These are phyloP conservation scores for Callyntrura guangdongensis DNA, from an alignment of 2,888 invertebrate genomes.

Conservation along the genomic window DNA sequence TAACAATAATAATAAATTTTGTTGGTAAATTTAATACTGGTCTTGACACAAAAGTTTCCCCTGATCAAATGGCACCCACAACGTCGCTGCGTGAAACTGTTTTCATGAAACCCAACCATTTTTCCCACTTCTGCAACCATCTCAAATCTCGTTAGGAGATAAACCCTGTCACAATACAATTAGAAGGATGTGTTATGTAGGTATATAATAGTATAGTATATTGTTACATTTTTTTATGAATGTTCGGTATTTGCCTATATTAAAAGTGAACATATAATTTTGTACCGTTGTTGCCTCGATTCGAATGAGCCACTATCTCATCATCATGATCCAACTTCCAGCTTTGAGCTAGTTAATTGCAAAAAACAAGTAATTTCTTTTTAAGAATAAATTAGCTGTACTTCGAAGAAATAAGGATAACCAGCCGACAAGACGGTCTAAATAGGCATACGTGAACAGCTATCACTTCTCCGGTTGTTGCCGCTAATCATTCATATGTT, in stretches of 20 bases:
- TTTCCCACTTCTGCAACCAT: background rate
- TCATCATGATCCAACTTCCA: conserved; percentile 40
- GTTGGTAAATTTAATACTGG: conserved; percentile 23
- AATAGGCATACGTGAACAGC: background rate
- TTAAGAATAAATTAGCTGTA: conserved; percentile 63
- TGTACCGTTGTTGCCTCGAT: conserved; percentile 30
- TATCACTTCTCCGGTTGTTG: background rate
- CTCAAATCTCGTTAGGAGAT: background rate
- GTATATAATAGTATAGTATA: too few species aligned
- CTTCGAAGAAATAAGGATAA: conserved; percentile 52
- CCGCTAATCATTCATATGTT: background rate
- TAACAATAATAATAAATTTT: conserved; percentile 5
- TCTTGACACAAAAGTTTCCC: background rate
- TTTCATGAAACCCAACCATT: background rate
- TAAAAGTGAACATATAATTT: conserved; percentile 28
- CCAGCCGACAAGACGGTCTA: conserved; percentile 55
- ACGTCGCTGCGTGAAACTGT: conserved; percentile 5
- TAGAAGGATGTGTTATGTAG: too few species aligned
- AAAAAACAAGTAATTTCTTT: conserved; percentile 60
- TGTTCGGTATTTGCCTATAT: too few species aligned
- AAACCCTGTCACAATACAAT: background rate
- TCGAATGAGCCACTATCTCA: too few species aligned
- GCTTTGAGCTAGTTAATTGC: conserved; percentile 62
- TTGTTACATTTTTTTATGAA: too few species aligned
- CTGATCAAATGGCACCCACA: conserved; percentile 9